Base-by-base conservation (phyloP, 2,113 vertebrate species). In the Otocyon megalotis region DNA sequence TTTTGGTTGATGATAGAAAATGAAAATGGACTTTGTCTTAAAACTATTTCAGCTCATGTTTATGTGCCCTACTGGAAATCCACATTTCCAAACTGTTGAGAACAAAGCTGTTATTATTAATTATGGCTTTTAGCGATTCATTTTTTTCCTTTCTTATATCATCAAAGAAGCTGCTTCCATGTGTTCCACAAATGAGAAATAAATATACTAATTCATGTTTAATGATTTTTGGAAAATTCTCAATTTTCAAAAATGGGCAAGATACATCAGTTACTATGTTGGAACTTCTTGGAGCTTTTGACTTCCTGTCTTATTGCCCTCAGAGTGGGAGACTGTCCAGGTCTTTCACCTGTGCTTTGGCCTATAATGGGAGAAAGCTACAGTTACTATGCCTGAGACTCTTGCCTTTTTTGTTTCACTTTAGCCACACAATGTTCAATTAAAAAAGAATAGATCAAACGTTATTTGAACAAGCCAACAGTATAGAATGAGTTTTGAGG, bases 401-500 rank as follows among this genome's bases (percentile, higher is more conserved):
- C 48, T 74, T 88, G 17, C 56, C 8, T 87, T 90, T 86, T 65
- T 37, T 26, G 63, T 88, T 94, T 88, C 63, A 67, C 28, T 90
- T 93, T 92, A 93, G 37, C 62, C 92, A 63, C 22, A 93, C 87
- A 81, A 88, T 81, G n/a, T 94, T 94, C n/a, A 96, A 77, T 72
- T 92, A 90, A 79, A 50, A 97, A 96, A 96, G 67, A 97, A n/a
- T 67, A 77, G 88, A 96, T 77, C 20, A 91, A 90, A 90, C n/a
- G 14, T 56, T 53, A 77, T 82, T 92, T 81, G 65, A 96, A 74
- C 76, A 69, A 98, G 95, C 63, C 96, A 97, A 89, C 9, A 97
- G 97, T 95, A 71, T 92, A 93, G 95, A 95, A 97, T 96, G 97
- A 98, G 95, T 97, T 98, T 97, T 97, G 93, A 98, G 94, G 96